Evolutionary conservation across 2,797 vertebrate genomes (phyloP).

Genomic region (Rhyacichthys aspro): DNA sequence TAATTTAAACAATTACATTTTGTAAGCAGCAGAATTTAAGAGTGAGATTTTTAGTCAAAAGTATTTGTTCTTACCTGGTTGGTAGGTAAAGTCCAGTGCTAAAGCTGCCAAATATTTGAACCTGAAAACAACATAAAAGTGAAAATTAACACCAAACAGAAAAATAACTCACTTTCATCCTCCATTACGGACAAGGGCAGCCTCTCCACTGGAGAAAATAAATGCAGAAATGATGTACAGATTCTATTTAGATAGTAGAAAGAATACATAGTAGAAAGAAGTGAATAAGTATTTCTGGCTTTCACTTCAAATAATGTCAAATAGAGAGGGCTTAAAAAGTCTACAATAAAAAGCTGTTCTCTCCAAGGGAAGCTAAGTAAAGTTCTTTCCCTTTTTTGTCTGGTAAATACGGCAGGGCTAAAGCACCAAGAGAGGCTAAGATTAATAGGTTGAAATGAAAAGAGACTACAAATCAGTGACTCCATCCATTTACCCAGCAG

Average conservation of each 20-base stretch:
- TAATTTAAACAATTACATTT: too few species aligned
- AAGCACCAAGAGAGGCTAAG: conserved; percentile 40
- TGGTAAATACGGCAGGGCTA: conserved; percentile 52
- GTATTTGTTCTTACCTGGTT: conserved; percentile 86
- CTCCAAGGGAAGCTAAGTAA: conserved; percentile 50
- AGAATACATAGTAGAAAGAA: conserved; percentile 35
- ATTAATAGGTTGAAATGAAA: conserved; percentile 66
- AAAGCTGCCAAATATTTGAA: conserved; percentile 98
- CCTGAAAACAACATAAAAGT: conserved; percentile 73
- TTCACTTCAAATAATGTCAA: conserved; percentile 47
- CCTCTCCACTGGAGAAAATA: not conserved
- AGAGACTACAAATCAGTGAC: conserved; percentile 61
- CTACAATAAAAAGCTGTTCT: conserved; percentile 25
- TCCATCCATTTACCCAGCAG: conserved; percentile 69
- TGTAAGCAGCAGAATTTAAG: too few species aligned
- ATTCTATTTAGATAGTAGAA: conserved; percentile 28
- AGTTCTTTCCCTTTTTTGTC: conserved; percentile 57
- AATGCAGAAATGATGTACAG: conserved; percentile 18
- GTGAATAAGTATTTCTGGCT: conserved; percentile 40
- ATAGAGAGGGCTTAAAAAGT: conserved; percentile 44
- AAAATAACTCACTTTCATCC: not conserved
- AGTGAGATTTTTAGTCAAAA: not conserved
- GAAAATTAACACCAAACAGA: not conserved
- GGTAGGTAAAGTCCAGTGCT: conserved; percentile 98
- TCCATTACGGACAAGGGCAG: not conserved